Evolutionary conservation across 2,888 invertebrate genomes (phyloP).

Genomic region (Catocala nupta): DNA sequence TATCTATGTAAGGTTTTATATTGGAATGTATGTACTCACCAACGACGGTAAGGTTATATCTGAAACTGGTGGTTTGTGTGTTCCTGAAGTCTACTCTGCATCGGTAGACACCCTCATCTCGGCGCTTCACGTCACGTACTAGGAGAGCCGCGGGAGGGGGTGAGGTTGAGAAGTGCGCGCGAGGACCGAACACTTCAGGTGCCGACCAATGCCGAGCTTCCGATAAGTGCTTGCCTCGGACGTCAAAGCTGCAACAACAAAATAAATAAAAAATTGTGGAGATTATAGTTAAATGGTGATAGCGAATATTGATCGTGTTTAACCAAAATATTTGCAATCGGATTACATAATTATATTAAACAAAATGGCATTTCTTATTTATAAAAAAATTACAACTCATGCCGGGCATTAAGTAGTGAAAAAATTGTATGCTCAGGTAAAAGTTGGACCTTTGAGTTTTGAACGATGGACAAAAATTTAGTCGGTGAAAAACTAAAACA

Average conservation of each 20-base stretch:
- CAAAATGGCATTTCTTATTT: too few species aligned
- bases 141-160: constrained; percentile 94
- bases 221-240: constrained; percentile 92
- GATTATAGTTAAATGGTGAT: too few species aligned
- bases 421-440: too few species aligned
- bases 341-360: too few species aligned
- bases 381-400: too few species aligned
- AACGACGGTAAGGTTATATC: constrained; percentile 96
- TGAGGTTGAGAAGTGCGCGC: constrained; percentile 94
- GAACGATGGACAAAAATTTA: not conserved
- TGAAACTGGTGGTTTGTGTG: constrained; percentile 95
- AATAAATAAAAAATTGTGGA: constrained; percentile 15
- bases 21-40: constrained; percentile 88
- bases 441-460: too few species aligned
- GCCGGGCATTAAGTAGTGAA: too few species aligned
- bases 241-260: constrained; percentile 94
- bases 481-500: not conserved
- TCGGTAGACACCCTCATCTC: constrained; percentile 96
- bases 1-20: too few species aligned
- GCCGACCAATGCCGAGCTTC: constrained; percentile 95
- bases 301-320: too few species aligned
- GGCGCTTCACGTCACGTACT: constrained; percentile 92
- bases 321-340: too few species aligned
- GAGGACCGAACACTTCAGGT: constrained; percentile 94
- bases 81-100: constrained; percentile 96